A percentile compares a stretch with the other conserved stretches of the same genome.
These are phyloP conservation scores for Melipona beecheii DNA, from an alignment of 2,888 invertebrate species.

Conservation along the genomic window DNA sequence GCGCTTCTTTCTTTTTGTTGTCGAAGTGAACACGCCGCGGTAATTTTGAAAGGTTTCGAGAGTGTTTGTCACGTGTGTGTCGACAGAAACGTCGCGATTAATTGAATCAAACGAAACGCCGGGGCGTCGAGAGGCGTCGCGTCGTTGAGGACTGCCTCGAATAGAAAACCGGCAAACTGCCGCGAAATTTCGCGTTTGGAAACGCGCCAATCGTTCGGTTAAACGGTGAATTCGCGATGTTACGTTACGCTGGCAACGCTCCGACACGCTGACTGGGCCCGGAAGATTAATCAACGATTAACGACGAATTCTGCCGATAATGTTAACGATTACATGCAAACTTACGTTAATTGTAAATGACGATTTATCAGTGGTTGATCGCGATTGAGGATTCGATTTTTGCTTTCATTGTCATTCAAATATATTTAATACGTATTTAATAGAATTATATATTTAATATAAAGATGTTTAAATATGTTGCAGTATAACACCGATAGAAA, in stretches of 20 bases:
- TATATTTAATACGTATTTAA: too few species aligned
- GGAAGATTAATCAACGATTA: neutral
- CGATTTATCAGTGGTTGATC: too few species aligned
- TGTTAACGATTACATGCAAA: too few species aligned
- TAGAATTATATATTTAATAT: too few species aligned
- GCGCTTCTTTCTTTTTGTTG: too few species aligned
- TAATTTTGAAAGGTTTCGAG: neutral
- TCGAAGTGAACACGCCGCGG: neutral
- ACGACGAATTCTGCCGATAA: too few species aligned
- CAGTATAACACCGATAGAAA: too few species aligned
- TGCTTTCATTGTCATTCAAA: too few species aligned
- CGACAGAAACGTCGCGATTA: neutral
- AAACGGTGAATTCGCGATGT: neutral
- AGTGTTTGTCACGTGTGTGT: neutral
- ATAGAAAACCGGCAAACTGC: slow-evolving; percentile 6
- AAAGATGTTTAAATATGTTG: too few species aligned
- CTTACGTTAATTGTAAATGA: too few species aligned
- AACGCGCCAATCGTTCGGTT: neutral
- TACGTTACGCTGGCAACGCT: neutral
- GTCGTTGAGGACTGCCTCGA: neutral
- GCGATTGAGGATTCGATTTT: too few species aligned
- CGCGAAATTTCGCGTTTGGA: slow-evolving; percentile 6
- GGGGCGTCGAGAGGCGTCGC: neutral
- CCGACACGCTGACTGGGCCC: neutral
- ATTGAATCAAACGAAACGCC: neutral